Base-by-base conservation (phyloP, 2,797 vertebrate species). In the Nannoperca obscura region DNA sequence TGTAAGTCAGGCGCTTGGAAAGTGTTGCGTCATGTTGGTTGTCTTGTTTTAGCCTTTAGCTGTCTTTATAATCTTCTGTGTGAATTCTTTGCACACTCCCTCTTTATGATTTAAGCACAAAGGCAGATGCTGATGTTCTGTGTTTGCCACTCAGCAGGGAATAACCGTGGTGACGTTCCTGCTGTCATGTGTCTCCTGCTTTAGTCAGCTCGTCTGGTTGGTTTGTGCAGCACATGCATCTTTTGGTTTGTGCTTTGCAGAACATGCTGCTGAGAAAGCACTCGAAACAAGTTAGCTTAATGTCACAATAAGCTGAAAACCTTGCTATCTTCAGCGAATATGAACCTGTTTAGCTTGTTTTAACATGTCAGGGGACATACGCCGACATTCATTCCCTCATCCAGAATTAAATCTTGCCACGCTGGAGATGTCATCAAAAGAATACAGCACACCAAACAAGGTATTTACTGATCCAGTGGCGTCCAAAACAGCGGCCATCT, bases 401-500 rank as follows among this genome's bases (percentile, higher is more conserved):
- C 17, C 20, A 17, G 40, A 55, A 55, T 52, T 49, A 57, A 52
- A 49, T n/a, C 44, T 55, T 44, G 19, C 12, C 8, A 0, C 27
- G 24, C 22, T 58, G 53, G 42, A 66, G 61, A 36, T n/a, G 17
- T 58, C 66, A 62, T 50, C 40, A 57, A 57, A 74, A 42, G 13
- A 53, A 52, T 42, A 32, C 6, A 22, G 19, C 55, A 14, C 40
- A 14, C 57, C 27, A 36, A 34, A 30, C 32, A 52, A 73, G 52
- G n/a, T 63, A 32, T 63, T 68, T 58, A 63, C 52, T 69, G 64
- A 68, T 64, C 59, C 46, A 7, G 14, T 3, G 14, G 5, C 17
- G 24, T 57, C 57, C 49, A 67, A 59, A 76, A 57, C 67, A 69
- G 20, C 52, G 53, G 34, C 58, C 70, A 74, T 74, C 64, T 73